Evolutionary conservation across 2,113 vertebrate genomes (phyloP), one percentile per base, ranked within the genome.

Genomic region (Nansenia antarctica): DNA sequence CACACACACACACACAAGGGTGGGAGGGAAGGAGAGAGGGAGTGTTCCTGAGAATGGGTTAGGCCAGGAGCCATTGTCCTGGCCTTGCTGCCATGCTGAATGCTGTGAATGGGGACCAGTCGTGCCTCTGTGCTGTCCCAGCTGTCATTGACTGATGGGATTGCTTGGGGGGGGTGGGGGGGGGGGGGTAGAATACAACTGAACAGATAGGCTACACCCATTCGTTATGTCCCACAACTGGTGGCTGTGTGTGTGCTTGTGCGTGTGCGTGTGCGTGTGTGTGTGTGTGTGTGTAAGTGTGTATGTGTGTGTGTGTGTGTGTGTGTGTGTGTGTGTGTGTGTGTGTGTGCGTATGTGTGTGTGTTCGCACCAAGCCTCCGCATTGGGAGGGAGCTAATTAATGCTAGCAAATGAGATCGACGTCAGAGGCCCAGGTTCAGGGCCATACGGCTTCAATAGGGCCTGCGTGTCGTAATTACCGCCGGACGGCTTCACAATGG

Each of bases 321-420:
- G n/a, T 45, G 42, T 45, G 35, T 37, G 35, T 37, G 35, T 6
- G 35, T 37, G 35, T 37, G 35, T 37, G 35, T 37, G 39, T 42
- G 37, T 42, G 37, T 42, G 37, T 42, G 37, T 42, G 37, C 15
- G 39, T 45, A 18, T 45, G 2, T 45, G 42, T 3, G 15, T 29
- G 55, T 49, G 58, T 27, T 24, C 34, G 35, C 58, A 91, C 93
- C 82, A 94, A 92, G 84, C 90, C 89, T 93, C 91, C 94, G 93
- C 92, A 94, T 93, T 94, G 91, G 90, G 93, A 94, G 92, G 88
- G 87, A 93, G 94, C 92, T 95, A 94, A 97, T 97, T 96, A 96
- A 95, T 94, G 93, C 94, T 89, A 92, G 91, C 93, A 95, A 97
- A 98, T 97, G 94, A 97, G 95, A 96, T 96, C 94, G 95, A 96